phyloP scores from a whole-genome alignment of 2,113 vertebrate genomes.

The Sus scrofa region DNA sequence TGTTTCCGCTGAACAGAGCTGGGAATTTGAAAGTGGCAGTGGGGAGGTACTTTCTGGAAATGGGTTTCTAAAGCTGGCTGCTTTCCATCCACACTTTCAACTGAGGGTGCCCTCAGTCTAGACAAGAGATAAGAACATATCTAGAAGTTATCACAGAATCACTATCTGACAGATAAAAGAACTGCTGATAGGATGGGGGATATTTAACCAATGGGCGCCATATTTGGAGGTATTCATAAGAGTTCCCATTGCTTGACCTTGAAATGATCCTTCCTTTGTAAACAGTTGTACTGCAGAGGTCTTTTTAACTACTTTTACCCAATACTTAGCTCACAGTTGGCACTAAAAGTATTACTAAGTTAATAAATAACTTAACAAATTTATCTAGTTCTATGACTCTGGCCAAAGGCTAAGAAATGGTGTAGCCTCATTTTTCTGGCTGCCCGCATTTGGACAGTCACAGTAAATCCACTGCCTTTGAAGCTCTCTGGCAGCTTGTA shows the following conservation, averaged over 20 bases:
- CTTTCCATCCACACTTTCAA: background rate
- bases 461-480: background rate
- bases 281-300: background rate
- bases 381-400: background rate
- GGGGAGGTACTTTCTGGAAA: background rate
- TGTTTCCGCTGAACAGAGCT: background rate
- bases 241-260: too few species aligned
- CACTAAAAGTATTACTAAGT: background rate
- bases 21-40: background rate
- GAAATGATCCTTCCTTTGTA: background rate
- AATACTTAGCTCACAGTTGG: background rate
- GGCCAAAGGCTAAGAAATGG: background rate
- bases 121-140: background rate
- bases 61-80: background rate
- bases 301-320: background rate
- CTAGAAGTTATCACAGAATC: background rate
- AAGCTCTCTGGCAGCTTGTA: background rate
- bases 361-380: background rate
- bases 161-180: too few species aligned
- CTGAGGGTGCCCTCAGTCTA: background rate
- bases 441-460: background rate
- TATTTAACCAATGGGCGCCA: background rate
- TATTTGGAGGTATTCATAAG: background rate
- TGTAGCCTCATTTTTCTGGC: background rate
- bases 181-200: rapidly evolving